Base-by-base conservation (phyloP, 2,113 vertebrate genomes). In the Bujurquina vittata region DNA sequence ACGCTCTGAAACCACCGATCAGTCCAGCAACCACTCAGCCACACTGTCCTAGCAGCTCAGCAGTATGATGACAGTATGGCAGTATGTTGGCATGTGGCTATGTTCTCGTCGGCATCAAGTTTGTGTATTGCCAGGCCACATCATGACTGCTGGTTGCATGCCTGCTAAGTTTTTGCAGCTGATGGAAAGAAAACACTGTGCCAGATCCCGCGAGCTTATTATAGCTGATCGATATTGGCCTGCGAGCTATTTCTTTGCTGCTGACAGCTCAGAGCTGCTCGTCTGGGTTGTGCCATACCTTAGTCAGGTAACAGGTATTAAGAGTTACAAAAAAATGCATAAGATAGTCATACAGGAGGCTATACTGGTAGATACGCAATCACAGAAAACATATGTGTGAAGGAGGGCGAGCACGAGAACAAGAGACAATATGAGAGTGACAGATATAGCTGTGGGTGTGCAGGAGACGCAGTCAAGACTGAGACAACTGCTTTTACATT, bases 151-250 rank as follows among this genome's bases (percentile, higher is more conserved):
- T 31, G 65, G 15, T 75, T 78, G 75, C 59, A 29, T 65, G 26
- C 26, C 26, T 26, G 60, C 54, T 23, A 18, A 22, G 35, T 67
- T 81, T 78, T 59, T 14, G 37, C 12, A 5, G 81, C 80, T 83
- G 85, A 87, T 83, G 65, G 87, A 40, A 77, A 75, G 60, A 87
- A 90, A 87, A 77, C 79, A 76, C 67, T 12, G 14, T 80, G 89
- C 87, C 91, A 90, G 79, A 78, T 54, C 73, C 86, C 37, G 83
- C 84, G 7, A 75, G 88, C 92, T 93, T 92, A 92, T 93, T 94
- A 93, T 62, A 80, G 90, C 77, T 79, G 88, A 93, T 93, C 88
- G 80, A 94, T 94, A 91, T 87, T 90, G 77, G 81, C 80, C 78
- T 5, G 79, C 10, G 20, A 88, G 79, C 56, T 82, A 83, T 84